Base-by-base conservation (phyloP, 1,140 invertebrate species). In the Caenorhabditis remanei region DNA sequence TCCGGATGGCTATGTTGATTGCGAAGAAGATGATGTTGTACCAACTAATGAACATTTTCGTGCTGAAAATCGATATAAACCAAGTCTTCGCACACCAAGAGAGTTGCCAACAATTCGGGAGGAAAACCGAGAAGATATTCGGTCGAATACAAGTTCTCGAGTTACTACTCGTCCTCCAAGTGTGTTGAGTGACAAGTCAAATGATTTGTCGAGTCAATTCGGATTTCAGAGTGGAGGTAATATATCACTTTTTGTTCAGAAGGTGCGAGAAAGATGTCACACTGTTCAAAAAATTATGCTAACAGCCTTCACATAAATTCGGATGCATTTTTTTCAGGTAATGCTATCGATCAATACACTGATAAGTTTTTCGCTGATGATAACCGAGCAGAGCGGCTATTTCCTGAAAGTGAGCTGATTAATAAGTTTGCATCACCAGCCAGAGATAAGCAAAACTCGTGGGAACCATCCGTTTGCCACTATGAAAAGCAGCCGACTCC, bases 401-500 rank as follows among this genome's bases (percentile, higher is more conserved):
- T 79, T 79, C 71, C 71, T 79, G 71, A 79, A 79, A 24, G 4
- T 24, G 43, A 13, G 5, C 24, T 50, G 1, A 21, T 50, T n/a
- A 24, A 21, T 5, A 79, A 79, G 4, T 65, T 40, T 40, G 19
- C 19, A 1, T 79, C 71, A 11, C 71, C 71, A 19, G 46, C n/a
- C 11, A n/a, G 46, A 79, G 71, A 79, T 40, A 79, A 79, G 14
- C 71, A 79, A 24, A 48, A 79, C 14, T 79, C 71, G 9, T 79
- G 71, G 71, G 71, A 79, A 50, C 71, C 71, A 14, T 79, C 71
- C 0, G 46, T 79, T 8, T 53, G 46, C 13, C 43, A 79, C 53
- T 79, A 79, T n/a, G 71, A 79, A 24, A 79, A 79, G n/a, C 71
- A 79, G 24, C 71, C 71, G 13, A 48, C 71, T 21, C 71, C 71